A percentile compares a stretch with the other conserved stretches of the same genome.
These are phyloP conservation scores for Amphiura filiformis DNA, from an alignment of 35 echinoderm and acorn worm species.

Conservation along the genomic window DNA sequence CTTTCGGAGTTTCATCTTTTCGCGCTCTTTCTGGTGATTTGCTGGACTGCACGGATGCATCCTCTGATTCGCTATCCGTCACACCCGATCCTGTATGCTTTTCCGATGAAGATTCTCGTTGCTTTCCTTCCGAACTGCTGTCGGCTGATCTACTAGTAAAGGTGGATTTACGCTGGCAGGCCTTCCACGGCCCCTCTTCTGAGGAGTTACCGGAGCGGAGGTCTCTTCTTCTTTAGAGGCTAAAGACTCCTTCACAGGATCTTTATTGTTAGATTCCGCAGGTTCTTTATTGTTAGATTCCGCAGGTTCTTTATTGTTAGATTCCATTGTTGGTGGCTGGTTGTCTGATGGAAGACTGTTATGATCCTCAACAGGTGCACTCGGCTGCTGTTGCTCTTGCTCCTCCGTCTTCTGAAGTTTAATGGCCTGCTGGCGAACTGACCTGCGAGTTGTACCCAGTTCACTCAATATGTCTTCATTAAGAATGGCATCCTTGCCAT, in stretches of 20 bases:
- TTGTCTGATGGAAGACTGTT: neutral
- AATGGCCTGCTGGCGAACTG: neutral
- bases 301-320: neutral
- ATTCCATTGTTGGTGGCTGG: neutral
- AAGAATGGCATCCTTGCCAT: neutral
- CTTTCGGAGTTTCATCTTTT: neutral
- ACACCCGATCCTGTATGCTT: neutral
- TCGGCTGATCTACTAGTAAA: neutral
- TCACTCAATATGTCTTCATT: neutral
- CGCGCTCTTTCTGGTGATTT: neutral
- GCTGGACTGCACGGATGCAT: neutral
- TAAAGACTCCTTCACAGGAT: no score
- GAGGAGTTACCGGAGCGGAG: neutral
- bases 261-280: neutral
- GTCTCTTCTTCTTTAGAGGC: neutral
- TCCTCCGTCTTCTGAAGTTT: neutral
- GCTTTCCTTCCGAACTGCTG: neutral
- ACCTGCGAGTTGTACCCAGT: neutral
- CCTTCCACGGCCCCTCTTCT: neutral
- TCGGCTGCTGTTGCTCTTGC: neutral
- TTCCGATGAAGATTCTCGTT: neutral
- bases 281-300: neutral
- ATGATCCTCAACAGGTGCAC: neutral
- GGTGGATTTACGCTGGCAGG: neutral
- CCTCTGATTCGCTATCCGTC: neutral